Percentiles rank a stretch among this genome's conserved stretches.
phyloP scores from a whole-genome alignment of 2,113 vertebrate genomes.

The Indicator maculatus region DNA sequence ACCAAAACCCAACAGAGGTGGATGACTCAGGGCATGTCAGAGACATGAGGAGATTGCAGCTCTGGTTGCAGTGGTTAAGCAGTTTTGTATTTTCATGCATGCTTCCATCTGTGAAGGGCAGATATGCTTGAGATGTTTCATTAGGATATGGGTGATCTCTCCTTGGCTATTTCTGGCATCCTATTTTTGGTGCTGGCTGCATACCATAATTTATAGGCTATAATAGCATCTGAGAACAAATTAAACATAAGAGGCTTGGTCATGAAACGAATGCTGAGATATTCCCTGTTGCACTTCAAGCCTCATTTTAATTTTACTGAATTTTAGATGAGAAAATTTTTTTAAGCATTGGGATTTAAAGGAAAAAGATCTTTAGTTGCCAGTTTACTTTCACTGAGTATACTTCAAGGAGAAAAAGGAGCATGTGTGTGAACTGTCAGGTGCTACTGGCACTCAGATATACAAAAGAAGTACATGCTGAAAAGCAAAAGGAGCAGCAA shows the following conservation, averaged over 20 bases:
- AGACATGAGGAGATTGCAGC: neutral
- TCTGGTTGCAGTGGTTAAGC: neutral
- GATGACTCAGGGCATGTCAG: neutral
- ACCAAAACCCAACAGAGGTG: neutral
- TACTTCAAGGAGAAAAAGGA: neutral
- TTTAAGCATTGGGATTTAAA: neutral
- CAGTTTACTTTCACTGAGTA: neutral
- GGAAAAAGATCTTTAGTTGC: neutral
- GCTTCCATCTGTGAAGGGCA: conserved; percentile 25
- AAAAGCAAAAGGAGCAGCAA: neutral
- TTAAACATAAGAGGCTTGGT: neutral
- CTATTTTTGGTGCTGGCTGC: conserved; percentile 1
- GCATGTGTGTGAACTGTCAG: neutral
- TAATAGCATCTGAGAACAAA: neutral
- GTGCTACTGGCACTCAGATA: neutral
- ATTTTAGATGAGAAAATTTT: neutral
- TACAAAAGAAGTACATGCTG: neutral
- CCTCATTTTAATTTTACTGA: conserved; percentile 11
- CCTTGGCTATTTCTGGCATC: neutral
- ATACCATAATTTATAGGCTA: neutral
- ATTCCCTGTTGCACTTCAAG: neutral
- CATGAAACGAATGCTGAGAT: neutral
- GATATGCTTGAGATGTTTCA: neutral
- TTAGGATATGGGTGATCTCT: conserved; percentile 4
- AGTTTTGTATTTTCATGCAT: neutral